A percentile compares a stretch with the other conserved stretches of the same genome.
Conservation (phyloP, 64 coral and sea anemone genomes). For the Stichodactyla mertensii region DNA sequence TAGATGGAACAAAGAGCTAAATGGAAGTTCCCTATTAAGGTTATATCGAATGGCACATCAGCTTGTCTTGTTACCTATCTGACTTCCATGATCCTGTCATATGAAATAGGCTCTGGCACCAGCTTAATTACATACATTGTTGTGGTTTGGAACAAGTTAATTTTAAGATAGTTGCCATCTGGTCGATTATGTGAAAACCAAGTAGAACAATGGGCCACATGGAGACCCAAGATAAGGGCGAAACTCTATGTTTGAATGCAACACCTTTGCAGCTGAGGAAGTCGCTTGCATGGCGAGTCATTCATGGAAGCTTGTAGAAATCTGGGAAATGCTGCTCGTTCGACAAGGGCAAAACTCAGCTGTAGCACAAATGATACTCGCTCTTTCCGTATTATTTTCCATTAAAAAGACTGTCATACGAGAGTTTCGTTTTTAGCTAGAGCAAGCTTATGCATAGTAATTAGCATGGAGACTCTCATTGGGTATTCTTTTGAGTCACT, state of each 20-base stretch:
- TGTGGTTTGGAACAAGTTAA: conserved; percentile 61
- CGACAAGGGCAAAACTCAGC: neutral
- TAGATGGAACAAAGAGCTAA: conserved; percentile 9
- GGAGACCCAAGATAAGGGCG: conserved; percentile 57
- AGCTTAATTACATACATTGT: conserved; percentile 43
- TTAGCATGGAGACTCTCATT: neutral
- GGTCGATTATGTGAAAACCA: conserved; percentile 81
- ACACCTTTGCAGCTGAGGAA: conserved; percentile 66
- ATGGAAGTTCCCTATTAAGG: neutral
- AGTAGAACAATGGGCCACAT: conserved; percentile 71
- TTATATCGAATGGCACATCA: conserved; percentile 9
- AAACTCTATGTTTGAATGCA: conserved; percentile 37
- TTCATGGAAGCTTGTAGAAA: conserved; percentile 2
- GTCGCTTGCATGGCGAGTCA: conserved; percentile 6
- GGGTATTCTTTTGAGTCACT: neutral
- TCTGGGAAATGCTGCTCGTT: conserved; percentile 3
- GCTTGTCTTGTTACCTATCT: conserved; percentile 1
- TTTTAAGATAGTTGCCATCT: conserved; percentile 69
- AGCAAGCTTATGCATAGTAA: neutral
- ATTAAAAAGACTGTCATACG: neutral
- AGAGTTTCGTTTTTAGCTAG: neutral
- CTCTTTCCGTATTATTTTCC: conserved; percentile 16
- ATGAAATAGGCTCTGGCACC: conserved; percentile 5
- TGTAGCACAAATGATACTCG: neutral
- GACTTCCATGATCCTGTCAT: neutral